A percentile compares a stretch with the other conserved stretches of the same genome.
phyloP scores from a whole-genome alignment of 1,140 invertebrate species.

The Brachionus paranguensis region DNA sequence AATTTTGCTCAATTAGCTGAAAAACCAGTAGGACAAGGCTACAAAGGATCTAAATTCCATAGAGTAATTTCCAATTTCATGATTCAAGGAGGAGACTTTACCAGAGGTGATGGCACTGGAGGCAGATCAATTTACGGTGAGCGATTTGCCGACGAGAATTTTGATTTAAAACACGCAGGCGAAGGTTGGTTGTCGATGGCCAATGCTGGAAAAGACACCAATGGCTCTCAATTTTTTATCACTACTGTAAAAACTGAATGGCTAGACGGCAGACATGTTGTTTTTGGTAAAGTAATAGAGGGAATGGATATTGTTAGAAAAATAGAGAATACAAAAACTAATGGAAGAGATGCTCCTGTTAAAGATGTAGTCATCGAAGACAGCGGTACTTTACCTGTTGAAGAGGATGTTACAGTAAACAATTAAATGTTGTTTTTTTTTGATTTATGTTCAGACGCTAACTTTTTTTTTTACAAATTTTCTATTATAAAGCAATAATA shows the following conservation, averaged over 20 bases:
- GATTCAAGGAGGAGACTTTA: slow-evolving; percentile 54
- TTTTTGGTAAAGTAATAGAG: slow-evolving; percentile 77
- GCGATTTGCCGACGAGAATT: slow-evolving; percentile 89
- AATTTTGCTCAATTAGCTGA: slow-evolving; percentile 66
- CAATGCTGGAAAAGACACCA: slow-evolving; percentile 50
- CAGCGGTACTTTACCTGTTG: slow-evolving; percentile 63
- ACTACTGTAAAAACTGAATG: slow-evolving; percentile 68
- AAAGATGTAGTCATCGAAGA: slow-evolving; percentile 66
- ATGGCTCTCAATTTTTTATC: slow-evolving; percentile 56
- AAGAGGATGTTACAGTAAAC: not conserved
- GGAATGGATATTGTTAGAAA: slow-evolving; percentile 41
- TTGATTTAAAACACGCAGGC: slow-evolving; percentile 80
- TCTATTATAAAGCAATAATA: not conserved
- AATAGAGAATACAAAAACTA: slow-evolving; percentile 60
- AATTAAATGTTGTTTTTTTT: slow-evolving; percentile 1
- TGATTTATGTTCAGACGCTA: not conserved
- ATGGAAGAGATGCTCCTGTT: slow-evolving; percentile 66
- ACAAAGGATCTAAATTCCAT: slow-evolving; percentile 50
- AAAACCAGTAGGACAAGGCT: slow-evolving; percentile 42
- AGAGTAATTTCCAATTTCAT: slow-evolving; percentile 52
- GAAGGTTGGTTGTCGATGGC: slow-evolving; percentile 84
- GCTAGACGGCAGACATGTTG: slow-evolving; percentile 88
- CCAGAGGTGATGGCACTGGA: slow-evolving; percentile 51
- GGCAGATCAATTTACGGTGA: slow-evolving; percentile 75
- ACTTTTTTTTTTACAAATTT: not conserved